Evolutionary conservation across 2,888 invertebrate species (phyloP).

Genomic region (Sialis fuliginosa): DNA sequence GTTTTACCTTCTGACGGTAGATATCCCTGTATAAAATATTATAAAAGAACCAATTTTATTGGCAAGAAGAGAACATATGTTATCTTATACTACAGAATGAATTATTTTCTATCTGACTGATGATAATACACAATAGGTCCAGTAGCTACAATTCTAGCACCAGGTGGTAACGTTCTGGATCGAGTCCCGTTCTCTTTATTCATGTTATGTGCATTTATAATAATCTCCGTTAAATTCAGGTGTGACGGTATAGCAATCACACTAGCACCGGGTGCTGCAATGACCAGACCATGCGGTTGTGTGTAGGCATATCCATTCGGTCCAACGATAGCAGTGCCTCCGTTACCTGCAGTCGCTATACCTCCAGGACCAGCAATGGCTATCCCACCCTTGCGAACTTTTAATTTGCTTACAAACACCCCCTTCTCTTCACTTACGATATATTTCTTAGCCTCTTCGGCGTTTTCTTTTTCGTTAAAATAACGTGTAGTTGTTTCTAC

Average conservation of each 20-base stretch:
- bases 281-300: constrained; percentile 54
- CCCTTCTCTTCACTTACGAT: constrained; percentile 24
- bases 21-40: constrained; percentile 2
- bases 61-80: no score
- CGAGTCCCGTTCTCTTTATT: constrained; percentile 14
- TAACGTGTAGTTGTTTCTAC: not conserved
- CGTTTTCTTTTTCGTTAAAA: constrained; percentile 7
- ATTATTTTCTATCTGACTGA: constrained; percentile 4
- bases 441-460: constrained; percentile 14
- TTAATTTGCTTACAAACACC: constrained; percentile 48
- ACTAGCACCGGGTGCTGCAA: constrained; percentile 56
- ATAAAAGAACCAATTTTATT: no score
- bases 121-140: constrained; percentile 58
- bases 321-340: constrained; percentile 65
- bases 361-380: constrained; percentile 72
- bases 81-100: no score
- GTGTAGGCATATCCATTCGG: constrained; percentile 62
- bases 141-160: constrained; percentile 52
- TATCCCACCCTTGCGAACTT: constrained; percentile 57
- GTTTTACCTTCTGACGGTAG: no score
- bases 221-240: constrained; percentile 36
- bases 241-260: constrained; percentile 46
- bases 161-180: constrained; percentile 29
- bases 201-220: constrained; percentile 23
- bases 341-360: constrained; percentile 60